Evolutionary conservation across 2,888 invertebrate species (phyloP), one percentile per base, ranked within the genome.

Genomic region (Conchocele bisecta): DNA sequence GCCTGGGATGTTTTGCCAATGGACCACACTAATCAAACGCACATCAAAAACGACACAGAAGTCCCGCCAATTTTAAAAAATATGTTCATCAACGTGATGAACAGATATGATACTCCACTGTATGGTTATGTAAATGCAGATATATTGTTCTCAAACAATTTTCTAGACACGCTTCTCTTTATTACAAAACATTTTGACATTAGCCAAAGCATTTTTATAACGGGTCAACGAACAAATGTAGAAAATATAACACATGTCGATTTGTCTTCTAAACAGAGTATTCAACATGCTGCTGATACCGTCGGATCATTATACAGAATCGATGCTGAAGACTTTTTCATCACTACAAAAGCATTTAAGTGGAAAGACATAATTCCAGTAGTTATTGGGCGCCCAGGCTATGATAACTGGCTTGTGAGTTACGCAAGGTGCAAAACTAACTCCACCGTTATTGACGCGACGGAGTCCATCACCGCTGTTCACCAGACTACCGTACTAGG

Each of bases 251-350:
- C 72, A n/a, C 28, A 24, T 5, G 11, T 56, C 5, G 57, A 79
- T 53, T 66, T 65, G 3, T 7, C 64, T 24, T 46, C 67, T 3
- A 66, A 72, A 24, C 44, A 24, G 13, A 54, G 26, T 37, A 46
- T 78, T 11, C 33, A 41, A 22, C 4, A 54, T 33, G 13, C 29
- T 13, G 78, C 74, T 13, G 26, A 50, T 35, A 24, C 17, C 22
- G 59, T 46, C 31, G 79, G 79, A 2, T 46, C 58, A n/a, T 42
- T 79, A 6, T 79, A 66, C 41, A 58, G 68, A 17, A 73, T 74
- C 56, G 75, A 80, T 22, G 80, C 80, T 4, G 80, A 80, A 50
- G 80, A 80, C 37, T 80, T 56, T 50, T 80, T 80, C 42, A 74
- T 80, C 7, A 64, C 76, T 7, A 75, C 70, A 9, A 68, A 59